These are phyloP conservation scores for Leucophenga montana DNA, from an alignment of 2,888 invertebrate genomes.

Conservation along the genomic window DNA sequence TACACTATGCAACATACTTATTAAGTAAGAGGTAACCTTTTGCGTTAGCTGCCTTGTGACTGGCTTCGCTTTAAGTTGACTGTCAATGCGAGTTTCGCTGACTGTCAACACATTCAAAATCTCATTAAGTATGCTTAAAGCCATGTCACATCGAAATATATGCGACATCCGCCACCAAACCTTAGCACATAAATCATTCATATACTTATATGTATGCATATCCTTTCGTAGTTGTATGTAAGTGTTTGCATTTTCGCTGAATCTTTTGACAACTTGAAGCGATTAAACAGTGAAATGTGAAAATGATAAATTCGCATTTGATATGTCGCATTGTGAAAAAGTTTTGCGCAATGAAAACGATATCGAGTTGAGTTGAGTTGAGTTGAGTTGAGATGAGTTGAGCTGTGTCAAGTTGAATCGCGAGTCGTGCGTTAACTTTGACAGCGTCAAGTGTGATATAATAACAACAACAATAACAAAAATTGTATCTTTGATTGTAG, in stretches of 20 bases:
- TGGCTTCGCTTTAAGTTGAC: background rate
- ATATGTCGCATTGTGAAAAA: background rate
- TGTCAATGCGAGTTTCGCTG: conserved; percentile 16
- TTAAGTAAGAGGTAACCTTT: no score
- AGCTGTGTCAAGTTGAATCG: background rate
- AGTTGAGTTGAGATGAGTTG: background rate
- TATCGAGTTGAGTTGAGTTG: no score
- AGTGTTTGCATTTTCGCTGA: conserved; percentile 13
- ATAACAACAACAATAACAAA: conserved; percentile 3
- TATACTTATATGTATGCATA: conserved; percentile 4
- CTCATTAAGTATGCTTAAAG: conserved; percentile 22
- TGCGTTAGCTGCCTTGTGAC: background rate
- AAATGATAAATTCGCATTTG: conserved; percentile 23
- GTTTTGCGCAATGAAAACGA: background rate
- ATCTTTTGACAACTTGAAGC: conserved; percentile 29
- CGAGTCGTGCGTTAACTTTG: background rate
- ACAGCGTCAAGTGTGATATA: conserved; percentile 3
- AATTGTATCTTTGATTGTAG: background rate
- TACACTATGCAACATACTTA: no score
- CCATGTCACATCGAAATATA: background rate
- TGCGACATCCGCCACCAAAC: background rate
- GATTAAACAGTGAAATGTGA: conserved; percentile 29
- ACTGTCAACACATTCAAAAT: conserved; percentile 26
- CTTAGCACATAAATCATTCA: conserved; percentile 12
- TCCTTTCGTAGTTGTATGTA: background rate